A percentile compares a stretch with the other conserved stretches of the same genome.
These are phyloP conservation scores for Glyptemys insculpta DNA, from an alignment of 2,797 vertebrate species.

Conservation along the genomic window DNA sequence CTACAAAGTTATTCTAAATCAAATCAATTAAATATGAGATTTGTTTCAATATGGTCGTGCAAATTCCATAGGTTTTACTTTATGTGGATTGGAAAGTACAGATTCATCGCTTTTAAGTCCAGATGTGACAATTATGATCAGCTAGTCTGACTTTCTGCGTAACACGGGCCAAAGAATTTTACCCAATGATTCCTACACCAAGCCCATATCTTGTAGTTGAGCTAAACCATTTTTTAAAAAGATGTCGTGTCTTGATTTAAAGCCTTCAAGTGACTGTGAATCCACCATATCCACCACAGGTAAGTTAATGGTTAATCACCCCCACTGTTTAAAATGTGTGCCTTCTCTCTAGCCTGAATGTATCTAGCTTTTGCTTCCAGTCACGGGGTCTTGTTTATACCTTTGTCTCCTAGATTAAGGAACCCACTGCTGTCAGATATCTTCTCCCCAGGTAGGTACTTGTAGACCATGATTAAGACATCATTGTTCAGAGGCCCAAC, in stretches of 20 bases:
- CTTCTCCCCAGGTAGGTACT: conserved; percentile 18
- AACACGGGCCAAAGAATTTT: not conserved
- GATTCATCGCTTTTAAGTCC: not conserved
- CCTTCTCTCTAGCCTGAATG: not conserved
- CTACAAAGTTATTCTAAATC: not conserved
- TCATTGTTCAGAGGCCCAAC: not conserved
- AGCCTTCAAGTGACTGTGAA: not conserved
- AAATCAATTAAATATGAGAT: not conserved
- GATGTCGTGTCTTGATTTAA: not conserved
- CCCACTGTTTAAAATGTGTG: not conserved
- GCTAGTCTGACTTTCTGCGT: not conserved
- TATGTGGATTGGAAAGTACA: not conserved
- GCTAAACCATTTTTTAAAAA: not conserved
- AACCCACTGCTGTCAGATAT: not conserved
- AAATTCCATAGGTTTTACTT: not conserved
- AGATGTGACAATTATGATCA: not conserved
- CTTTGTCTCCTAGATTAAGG: conserved; percentile 50
- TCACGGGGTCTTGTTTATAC: conserved; percentile 43
- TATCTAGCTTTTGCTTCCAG: conserved; percentile 17
- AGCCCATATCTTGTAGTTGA: not conserved
- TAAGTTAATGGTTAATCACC: conserved; percentile 4
- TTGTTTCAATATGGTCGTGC: not conserved
- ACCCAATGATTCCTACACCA: not conserved
- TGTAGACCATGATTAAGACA: not conserved
- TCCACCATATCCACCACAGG: not conserved